Evolutionary conservation across 2,888 invertebrate genomes (phyloP).

Genomic region (Troglohyphantes excavatus): DNA sequence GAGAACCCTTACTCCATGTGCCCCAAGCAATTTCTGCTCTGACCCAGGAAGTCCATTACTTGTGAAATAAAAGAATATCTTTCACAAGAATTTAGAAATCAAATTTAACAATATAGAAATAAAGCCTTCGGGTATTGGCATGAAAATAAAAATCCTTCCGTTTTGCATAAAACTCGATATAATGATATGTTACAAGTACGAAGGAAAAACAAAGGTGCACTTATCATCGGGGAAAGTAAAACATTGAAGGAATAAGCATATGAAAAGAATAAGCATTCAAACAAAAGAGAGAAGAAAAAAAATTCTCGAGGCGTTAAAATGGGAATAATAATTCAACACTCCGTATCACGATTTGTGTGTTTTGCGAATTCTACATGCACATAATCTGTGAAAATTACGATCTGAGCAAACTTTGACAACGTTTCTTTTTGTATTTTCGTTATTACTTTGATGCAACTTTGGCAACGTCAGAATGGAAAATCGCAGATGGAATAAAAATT

Average conservation of each 20-base stretch:
- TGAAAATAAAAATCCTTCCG: not conserved
- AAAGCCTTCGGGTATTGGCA: not conserved
- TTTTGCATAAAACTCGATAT: not conserved
- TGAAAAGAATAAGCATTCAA: conserved; percentile 1
- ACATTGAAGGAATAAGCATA: not conserved
- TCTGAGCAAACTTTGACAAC: conserved; percentile 48
- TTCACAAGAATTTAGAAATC: not conserved
- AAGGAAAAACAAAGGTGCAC: not conserved
- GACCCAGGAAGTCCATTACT: not conserved
- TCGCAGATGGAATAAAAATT: conserved; percentile 51
- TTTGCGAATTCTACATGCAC: conserved; percentile 23
- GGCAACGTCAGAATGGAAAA: conserved; percentile 27
- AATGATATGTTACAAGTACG: conserved; percentile 15
- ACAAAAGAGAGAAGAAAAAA: not conserved
- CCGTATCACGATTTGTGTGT: conserved; percentile 52
- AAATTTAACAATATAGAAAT: not conserved
- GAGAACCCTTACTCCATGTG: not conserved
- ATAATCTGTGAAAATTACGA: conserved; percentile 61
- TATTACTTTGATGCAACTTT: not conserved
- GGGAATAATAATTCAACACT: conserved; percentile 7
- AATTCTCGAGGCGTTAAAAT: not conserved
- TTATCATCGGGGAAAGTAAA: not conserved
- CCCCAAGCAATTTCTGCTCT: not conserved
- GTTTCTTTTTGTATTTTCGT: not conserved
- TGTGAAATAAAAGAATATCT: not conserved